Evolutionary conservation across 2,113 vertebrate genomes (phyloP), one percentile per base, ranked within the genome.

Genomic region (Clarias batrachus): DNA sequence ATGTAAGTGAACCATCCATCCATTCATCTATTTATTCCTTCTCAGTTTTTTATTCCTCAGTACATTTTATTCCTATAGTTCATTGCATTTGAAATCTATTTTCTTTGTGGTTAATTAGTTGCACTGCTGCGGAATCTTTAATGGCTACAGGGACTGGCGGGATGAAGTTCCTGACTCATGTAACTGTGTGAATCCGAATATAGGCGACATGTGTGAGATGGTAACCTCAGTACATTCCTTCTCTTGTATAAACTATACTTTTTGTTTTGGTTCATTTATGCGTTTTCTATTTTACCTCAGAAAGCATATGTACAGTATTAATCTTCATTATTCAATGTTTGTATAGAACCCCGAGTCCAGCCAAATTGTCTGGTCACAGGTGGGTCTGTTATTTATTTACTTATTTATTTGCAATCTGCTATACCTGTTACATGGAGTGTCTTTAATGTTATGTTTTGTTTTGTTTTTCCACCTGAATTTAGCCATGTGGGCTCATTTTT

Each of bases 131-230:
- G 88, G 88, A 57, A 52, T 89, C 4, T 17, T 59, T 37, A 76
- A 80, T 16, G 85, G 85, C 19, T 89, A 89, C 78, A 9, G 33
- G 23, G 88, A 89, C 85, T 89, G 85, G 88, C 48, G 37, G 3
- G 52, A 4, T 17, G 2, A 77, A 12, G 48, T 87, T 41, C 88
- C 88, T 25, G 68, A 12, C 0, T 87, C 88, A 13, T 89, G 88
- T 77, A 41, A 87, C 77, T 89, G 88, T 17, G 19, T 1, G 16
- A 3, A 30, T 10, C 0, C 11, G 5, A 0, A 27, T 56, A 0
- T 0, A 19, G 19, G 2, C 19, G 25, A 10, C 56, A 19, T 0
- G 0, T 82, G 63, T 54, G 41, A 66, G 81, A 54, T 0, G 12
- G 19, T 27, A 48, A 48, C 6, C 30, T 2, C 4, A 25, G 2